Conservation (phyloP, 2,797 vertebrate genomes). For the Knipowitschia caucasica region DNA sequence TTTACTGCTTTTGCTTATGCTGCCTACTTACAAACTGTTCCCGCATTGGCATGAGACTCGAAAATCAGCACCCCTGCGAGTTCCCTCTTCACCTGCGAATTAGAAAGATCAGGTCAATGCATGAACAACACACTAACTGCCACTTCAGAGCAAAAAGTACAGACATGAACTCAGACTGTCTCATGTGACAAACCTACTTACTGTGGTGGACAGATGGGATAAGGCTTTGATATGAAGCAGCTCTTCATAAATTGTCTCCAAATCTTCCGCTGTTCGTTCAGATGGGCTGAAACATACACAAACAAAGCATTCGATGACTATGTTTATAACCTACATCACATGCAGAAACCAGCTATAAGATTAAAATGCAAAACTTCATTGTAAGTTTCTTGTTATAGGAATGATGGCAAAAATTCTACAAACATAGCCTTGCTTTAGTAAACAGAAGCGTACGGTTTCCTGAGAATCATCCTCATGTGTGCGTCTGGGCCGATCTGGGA, state of each 20-base stretch:
- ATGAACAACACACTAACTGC: no score
- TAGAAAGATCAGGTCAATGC: neutral
- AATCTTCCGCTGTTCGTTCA: conserved; percentile 90
- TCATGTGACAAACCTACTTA: conserved; percentile 62
- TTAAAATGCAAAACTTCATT: no score
- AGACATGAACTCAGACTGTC: neutral
- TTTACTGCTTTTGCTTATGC: neutral
- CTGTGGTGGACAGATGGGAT: conserved; percentile 95
- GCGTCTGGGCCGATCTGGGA: conserved; percentile 95
- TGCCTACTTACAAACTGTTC: conserved; percentile 91
- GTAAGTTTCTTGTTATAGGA: neutral
- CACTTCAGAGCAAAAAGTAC: no score
- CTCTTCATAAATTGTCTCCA: conserved; percentile 97
- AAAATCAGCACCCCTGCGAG: conserved; percentile 94
- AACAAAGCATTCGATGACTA: neutral
- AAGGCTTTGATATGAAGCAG: conserved; percentile 97
- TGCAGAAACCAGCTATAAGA: neutral
- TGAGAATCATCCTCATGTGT: conserved; percentile 97
- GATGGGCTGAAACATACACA: conserved; percentile 75
- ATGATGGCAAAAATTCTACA: neutral
- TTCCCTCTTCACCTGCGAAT: conserved; percentile 89
- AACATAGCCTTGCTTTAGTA: neutral
- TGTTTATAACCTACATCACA: neutral
- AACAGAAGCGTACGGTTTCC: conserved; percentile 82
- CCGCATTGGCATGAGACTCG: conserved; percentile 93